phyloP scores from a whole-genome alignment of 2,113 vertebrate species.

The Eptesicus fuscus region DNA sequence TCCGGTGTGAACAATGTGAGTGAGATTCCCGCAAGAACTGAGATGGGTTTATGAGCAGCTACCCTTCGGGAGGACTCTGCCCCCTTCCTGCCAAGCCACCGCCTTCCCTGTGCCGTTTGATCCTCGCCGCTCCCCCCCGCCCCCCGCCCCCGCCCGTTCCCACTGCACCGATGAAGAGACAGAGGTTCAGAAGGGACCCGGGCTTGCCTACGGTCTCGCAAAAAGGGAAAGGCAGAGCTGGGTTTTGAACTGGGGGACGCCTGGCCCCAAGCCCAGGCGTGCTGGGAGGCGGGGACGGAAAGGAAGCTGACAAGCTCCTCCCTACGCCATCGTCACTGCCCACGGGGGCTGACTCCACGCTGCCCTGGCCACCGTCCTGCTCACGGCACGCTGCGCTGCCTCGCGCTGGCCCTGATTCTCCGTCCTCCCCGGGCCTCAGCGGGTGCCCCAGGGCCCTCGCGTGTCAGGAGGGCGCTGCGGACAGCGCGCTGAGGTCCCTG shows the following conservation, averaged over 20 bases:
- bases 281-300: background rate
- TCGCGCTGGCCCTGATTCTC: background rate
- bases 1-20: accelerated
- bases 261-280: background rate
- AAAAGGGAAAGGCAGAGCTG: background rate
- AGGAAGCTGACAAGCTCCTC: background rate
- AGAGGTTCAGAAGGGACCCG: background rate
- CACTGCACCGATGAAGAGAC: background rate
- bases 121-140: no score
- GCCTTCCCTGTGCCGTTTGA: accelerated
- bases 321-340: background rate
- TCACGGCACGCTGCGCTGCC: accelerated
- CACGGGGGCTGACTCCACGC: accelerated
- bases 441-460: background rate
- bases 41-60: accelerated
- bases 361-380: background rate
- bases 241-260: background rate
- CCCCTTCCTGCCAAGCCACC: accelerated
- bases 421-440: accelerated
- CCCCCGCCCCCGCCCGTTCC: no score
- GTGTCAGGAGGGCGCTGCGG: background rate
- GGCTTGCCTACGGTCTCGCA: background rate
- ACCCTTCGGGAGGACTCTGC: background rate
- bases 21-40: background rate
- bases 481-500: background rate